phyloP scores from a whole-genome alignment of 2,888 invertebrate species.

The Spodoptera littoralis region DNA sequence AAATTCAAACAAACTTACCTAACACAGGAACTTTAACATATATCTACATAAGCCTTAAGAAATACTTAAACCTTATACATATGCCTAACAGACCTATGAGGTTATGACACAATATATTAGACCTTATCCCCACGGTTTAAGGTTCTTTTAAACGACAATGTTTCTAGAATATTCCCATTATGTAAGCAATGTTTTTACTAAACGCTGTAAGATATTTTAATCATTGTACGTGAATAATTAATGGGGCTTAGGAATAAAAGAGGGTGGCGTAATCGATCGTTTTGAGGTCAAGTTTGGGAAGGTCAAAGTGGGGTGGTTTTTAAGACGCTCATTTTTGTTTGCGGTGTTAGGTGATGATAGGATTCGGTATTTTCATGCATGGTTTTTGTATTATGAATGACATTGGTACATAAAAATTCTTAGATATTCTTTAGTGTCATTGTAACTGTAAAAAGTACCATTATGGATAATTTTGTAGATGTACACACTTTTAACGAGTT shows the following conservation, averaged over 20 bases:
- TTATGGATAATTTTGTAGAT: too few species aligned
- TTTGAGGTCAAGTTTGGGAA: slow-evolving; percentile 4
- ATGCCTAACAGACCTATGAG: slow-evolving; percentile 7
- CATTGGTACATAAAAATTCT: too few species aligned
- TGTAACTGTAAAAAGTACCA: too few species aligned
- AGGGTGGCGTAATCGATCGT: slow-evolving; percentile 7
- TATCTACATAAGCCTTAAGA: neutral
- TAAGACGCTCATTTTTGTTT: too few species aligned
- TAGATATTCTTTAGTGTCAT: too few species aligned
- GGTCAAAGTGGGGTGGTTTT: too few species aligned
- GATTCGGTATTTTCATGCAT: too few species aligned
- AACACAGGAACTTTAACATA: neutral
- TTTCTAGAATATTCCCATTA: slow-evolving; percentile 43
- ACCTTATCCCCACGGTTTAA: slow-evolving; percentile 29
- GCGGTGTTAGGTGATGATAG: too few species aligned
- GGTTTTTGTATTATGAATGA: too few species aligned
- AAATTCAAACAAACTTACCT: neutral
- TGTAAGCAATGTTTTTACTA: slow-evolving; percentile 50
- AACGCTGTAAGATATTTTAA: slow-evolving; percentile 41
- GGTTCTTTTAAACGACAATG: slow-evolving; percentile 34
- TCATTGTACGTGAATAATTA: slow-evolving; percentile 48
- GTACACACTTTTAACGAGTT: too few species aligned
- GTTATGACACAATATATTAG: slow-evolving; percentile 19
- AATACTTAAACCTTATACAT: slow-evolving; percentile 1
- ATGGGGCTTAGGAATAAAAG: slow-evolving; percentile 18